Percentiles rank a stretch among this genome's conserved stretches.
Evolutionary conservation across 2,113 vertebrate species (phyloP).

Genomic region (Etheostoma spectabile): DNA sequence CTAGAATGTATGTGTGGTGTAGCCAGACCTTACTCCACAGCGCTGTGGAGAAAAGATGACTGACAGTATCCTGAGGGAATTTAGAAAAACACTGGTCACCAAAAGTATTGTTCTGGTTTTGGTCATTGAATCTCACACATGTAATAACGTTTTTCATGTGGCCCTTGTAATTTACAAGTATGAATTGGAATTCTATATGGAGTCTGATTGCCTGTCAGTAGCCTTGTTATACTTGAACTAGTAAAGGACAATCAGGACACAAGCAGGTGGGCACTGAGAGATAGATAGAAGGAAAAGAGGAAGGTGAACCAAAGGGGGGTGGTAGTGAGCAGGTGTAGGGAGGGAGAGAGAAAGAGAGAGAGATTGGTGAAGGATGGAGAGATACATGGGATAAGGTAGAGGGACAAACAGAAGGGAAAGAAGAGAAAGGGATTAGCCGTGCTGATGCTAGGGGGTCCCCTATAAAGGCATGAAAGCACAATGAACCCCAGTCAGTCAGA

Average conservation of each 20-base stretch:
- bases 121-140: not conserved
- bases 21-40: too few species aligned
- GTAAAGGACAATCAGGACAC: not conserved
- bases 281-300: not conserved
- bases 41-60: not conserved
- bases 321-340: slow-evolving; percentile 6
- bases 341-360: not conserved
- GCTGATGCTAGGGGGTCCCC: slow-evolving; percentile 47
- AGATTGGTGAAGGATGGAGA: slow-evolving; percentile 9
- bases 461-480: slow-evolving; percentile 64
- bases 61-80: not conserved
- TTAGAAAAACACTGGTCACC: not conserved
- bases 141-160: not conserved
- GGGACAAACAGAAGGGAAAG: slow-evolving; percentile 11
- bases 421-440: slow-evolving; percentile 51
- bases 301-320: too few species aligned
- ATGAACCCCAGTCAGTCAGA: slow-evolving; percentile 53
- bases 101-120: too few species aligned
- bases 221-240: not conserved
- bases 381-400: slow-evolving; percentile 13
- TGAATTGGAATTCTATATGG: not conserved
- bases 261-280: not conserved
- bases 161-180: too few species aligned
- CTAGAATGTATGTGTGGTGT: too few species aligned
- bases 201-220: not conserved